phyloP scores from a whole-genome alignment of 1,140 invertebrate species.

The Cheumatopsyche charites region DNA sequence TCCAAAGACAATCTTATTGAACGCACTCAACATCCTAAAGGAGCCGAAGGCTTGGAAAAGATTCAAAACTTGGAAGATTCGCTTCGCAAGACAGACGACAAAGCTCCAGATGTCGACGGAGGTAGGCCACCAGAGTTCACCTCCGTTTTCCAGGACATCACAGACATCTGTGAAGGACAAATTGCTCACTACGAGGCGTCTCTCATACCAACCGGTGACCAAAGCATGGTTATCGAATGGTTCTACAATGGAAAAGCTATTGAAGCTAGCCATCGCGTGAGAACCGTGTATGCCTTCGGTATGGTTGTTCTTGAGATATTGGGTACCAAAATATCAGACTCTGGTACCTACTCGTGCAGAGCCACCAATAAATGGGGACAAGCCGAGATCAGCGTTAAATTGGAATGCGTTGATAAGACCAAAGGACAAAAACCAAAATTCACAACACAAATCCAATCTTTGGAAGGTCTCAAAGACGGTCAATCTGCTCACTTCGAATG shows the following conservation, averaged over 20 bases:
- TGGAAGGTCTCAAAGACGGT: slow-evolving; percentile 87
- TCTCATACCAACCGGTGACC: slow-evolving; percentile 90
- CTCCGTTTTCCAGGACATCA: slow-evolving; percentile 81
- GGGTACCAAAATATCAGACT: slow-evolving; percentile 87
- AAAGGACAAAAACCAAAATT: slow-evolving; percentile 87
- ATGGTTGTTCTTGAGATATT: slow-evolving; percentile 94
- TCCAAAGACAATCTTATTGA: slow-evolving; percentile 85
- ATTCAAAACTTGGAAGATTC: slow-evolving; percentile 91
- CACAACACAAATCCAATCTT: slow-evolving; percentile 83
- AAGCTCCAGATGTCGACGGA: slow-evolving; percentile 71
- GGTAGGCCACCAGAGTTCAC: slow-evolving; percentile 88
- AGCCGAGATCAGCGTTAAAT: slow-evolving; percentile 82
- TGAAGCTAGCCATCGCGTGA: slow-evolving; percentile 85
- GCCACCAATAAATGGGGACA: slow-evolving; percentile 88
- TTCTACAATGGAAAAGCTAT: slow-evolving; percentile 91
- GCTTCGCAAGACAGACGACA: slow-evolving; percentile 71
- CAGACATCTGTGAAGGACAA: slow-evolving; percentile 85
- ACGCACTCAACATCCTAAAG: slow-evolving; percentile 90
- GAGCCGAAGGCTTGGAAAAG: slow-evolving; percentile 86
- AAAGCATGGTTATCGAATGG: slow-evolving; percentile 97
- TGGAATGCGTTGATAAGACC: slow-evolving; percentile 84
- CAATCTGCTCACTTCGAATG: slow-evolving; percentile 93
- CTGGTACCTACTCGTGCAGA: slow-evolving; percentile 83
- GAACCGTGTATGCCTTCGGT: slow-evolving; percentile 92
- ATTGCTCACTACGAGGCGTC: slow-evolving; percentile 94